A percentile compares a stretch with the other conserved stretches of the same genome.
phyloP scores from a whole-genome alignment of 2,797 vertebrate genomes.

The Nannoperca obscura region DNA sequence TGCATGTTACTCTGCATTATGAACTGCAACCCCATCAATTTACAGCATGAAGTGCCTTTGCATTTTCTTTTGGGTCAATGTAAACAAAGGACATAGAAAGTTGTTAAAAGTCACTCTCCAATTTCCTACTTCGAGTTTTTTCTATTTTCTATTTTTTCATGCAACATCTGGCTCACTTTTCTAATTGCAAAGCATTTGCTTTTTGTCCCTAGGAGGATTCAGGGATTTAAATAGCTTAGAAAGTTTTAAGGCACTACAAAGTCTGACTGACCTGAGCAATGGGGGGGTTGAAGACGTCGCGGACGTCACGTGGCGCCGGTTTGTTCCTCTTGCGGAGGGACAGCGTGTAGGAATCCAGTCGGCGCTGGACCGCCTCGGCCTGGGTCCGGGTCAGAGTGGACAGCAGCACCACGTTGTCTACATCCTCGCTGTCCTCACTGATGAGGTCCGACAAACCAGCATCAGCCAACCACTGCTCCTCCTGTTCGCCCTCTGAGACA shows the following conservation, averaged over 20 bases:
- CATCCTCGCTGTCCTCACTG: slow-evolving; percentile 82
- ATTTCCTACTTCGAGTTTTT: background rate
- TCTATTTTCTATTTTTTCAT: too few species aligned
- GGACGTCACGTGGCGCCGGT: slow-evolving; percentile 86
- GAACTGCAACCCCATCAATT: background rate
- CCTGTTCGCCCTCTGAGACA: slow-evolving; percentile 87
- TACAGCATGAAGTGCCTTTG: background rate
- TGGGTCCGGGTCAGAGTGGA: slow-evolving; percentile 92
- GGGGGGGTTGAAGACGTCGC: slow-evolving; percentile 87
- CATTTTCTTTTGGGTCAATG: background rate
- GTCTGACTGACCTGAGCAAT: slow-evolving; percentile 73
- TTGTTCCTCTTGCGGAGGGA: slow-evolving; percentile 90
- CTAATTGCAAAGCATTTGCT: background rate
- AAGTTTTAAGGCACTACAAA: too few species aligned
- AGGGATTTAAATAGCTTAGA: background rate
- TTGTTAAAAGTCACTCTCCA: background rate
- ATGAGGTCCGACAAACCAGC: slow-evolving; percentile 89
- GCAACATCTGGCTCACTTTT: too few species aligned
- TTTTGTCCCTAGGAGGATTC: background rate
- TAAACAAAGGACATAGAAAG: background rate
- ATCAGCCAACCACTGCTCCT: slow-evolving; percentile 92
- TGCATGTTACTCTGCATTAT: background rate
- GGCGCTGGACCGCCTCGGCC: slow-evolving; percentile 88
- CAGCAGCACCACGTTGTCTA: slow-evolving; percentile 86
- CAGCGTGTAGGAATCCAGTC: slow-evolving; percentile 87